Percentiles rank a stretch among this genome's conserved stretches.
These are phyloP conservation scores for Mesorhabditis sp. DNA, from an alignment of 2,888 invertebrate genomes.

Conservation along the genomic window DNA sequence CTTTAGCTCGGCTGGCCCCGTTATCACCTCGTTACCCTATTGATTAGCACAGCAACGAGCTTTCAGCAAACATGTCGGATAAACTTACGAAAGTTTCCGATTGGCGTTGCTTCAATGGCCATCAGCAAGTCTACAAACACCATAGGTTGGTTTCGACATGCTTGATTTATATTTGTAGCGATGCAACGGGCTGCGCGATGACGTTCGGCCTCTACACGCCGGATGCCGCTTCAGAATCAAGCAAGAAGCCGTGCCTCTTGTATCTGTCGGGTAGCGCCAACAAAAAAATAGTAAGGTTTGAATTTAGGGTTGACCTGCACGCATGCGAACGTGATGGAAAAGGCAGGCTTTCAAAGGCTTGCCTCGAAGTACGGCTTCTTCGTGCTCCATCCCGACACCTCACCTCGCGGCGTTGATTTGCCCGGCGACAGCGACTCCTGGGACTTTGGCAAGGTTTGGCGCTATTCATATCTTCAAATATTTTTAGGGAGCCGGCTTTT, in stretches of 20 bases:
- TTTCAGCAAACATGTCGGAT: background rate
- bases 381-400: slow-evolving; percentile 87
- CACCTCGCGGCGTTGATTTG: slow-evolving; percentile 74
- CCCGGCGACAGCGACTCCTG: slow-evolving; percentile 85
- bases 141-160: slow-evolving; percentile 65
- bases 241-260: slow-evolving; percentile 58
- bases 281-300: slow-evolving; percentile 7
- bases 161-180: slow-evolving; percentile 60
- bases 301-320: slow-evolving; percentile 72
- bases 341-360: slow-evolving; percentile 87
- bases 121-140: slow-evolving; percentile 80
- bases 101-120: slow-evolving; percentile 76
- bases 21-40: background rate
- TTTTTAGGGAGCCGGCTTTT: slow-evolving; percentile 75
- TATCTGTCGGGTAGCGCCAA: slow-evolving; percentile 61
- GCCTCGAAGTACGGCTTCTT: slow-evolving; percentile 70
- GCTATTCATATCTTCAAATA: background rate
- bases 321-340: slow-evolving; percentile 90
- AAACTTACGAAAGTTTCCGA: slow-evolving; percentile 41
- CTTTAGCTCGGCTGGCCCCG: background rate
- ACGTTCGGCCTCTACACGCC: slow-evolving; percentile 88
- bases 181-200: slow-evolving; percentile 80
- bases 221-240: slow-evolving; percentile 61
- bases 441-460: slow-evolving; percentile 81
- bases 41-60: background rate